Conservation (phyloP, 1,140 invertebrate genomes). For the Glossosoma conforme region DNA sequence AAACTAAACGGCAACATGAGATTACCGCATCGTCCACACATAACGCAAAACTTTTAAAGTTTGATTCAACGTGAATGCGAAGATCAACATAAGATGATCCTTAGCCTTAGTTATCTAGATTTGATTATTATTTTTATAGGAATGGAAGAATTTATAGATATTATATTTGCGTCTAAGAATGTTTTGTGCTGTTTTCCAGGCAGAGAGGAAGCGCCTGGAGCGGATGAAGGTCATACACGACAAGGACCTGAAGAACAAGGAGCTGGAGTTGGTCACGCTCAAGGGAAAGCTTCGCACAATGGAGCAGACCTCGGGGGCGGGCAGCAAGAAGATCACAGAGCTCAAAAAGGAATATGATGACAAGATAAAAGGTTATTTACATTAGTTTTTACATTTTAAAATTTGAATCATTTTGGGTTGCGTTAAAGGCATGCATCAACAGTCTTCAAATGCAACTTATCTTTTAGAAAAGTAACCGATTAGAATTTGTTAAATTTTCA, state of each 20-base stretch:
- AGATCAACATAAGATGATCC: too few relatives aligned
- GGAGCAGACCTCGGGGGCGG: constrained; percentile 54
- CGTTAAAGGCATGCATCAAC: too few relatives aligned
- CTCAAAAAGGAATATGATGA: constrained; percentile 63
- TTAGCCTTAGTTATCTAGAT: too few relatives aligned
- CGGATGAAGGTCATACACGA: constrained; percentile 56
- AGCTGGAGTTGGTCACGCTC: constrained; percentile 59
- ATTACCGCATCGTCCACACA: too few relatives aligned
- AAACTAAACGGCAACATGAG: too few relatives aligned
- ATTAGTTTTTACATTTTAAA: constrained; percentile 2
- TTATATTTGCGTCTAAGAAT: constrained; percentile 1
- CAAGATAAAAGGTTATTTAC: constrained; percentile 58
- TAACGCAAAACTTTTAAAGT: too few relatives aligned
- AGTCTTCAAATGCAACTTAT: background rate
- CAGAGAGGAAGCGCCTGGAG: constrained; percentile 59
- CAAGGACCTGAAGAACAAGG: constrained; percentile 59
- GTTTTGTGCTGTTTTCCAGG: constrained; percentile 37
- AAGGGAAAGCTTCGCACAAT: constrained; percentile 60
- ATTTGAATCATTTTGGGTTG: too few relatives aligned
- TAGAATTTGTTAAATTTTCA: constrained; percentile 11
- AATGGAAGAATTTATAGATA: background rate
- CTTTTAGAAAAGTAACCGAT: background rate
- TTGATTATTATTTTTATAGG: too few relatives aligned
- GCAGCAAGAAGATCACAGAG: constrained; percentile 60
- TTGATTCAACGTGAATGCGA: too few relatives aligned